A percentile compares a stretch with the other conserved stretches of the same genome.
These are phyloP conservation scores for Heliornis fulica DNA, from an alignment of 2,113 vertebrate species.

Conservation along the genomic window DNA sequence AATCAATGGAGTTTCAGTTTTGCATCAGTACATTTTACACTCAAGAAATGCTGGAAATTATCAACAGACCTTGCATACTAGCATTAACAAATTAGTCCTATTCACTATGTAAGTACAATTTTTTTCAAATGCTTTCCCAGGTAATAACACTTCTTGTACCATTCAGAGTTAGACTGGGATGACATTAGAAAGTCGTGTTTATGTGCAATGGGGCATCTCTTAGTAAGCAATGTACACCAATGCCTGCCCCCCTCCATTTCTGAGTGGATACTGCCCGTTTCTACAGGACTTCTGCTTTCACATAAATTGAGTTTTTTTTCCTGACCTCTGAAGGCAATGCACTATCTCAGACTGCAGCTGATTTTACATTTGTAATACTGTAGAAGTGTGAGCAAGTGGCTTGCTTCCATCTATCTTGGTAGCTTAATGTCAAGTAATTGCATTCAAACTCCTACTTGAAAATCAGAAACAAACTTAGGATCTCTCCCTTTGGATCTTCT, in stretches of 20 bases:
- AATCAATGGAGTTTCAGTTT: neutral
- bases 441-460: constrained; percentile 26
- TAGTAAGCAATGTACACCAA: neutral
- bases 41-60: neutral
- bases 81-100: neutral
- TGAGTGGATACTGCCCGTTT: neutral
- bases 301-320: neutral
- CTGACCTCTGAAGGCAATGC: neutral
- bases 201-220: neutral
- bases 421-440: neutral
- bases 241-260: neutral
- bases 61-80: neutral
- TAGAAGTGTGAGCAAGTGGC: neutral
- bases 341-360: neutral
- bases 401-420: constrained; percentile 1
- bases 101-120: neutral
- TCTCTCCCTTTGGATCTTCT: constrained; percentile 53
- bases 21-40: neutral
- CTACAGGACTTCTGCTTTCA: neutral
- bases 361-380: neutral
- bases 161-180: neutral
- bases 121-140: neutral
- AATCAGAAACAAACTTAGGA: constrained; percentile 35
- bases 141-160: neutral
- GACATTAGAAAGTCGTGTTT: neutral